Percentiles rank a stretch among this genome's conserved stretches.
phyloP scores from a whole-genome alignment of 2,113 vertebrate species.

The Myrmecobius fasciatus region DNA sequence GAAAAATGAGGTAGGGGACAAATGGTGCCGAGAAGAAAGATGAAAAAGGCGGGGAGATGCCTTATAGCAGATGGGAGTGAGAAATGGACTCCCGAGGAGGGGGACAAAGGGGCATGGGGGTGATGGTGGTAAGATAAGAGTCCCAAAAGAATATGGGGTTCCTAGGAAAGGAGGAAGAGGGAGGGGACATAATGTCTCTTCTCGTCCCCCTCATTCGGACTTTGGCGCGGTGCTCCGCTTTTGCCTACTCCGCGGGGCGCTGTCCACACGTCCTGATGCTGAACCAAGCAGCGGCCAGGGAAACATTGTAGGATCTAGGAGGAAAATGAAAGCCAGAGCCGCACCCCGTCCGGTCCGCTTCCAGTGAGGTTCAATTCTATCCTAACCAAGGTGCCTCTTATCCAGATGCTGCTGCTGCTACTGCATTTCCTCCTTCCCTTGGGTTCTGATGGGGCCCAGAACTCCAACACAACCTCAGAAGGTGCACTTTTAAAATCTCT shows the following conservation, averaged over 20 bases:
- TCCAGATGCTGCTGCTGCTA: slow-evolving; percentile 69
- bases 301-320: background rate
- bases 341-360: background rate
- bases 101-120: slow-evolving; percentile 57
- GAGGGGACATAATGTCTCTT: slow-evolving; percentile 68
- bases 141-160: slow-evolving; percentile 71
- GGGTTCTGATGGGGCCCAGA: slow-evolving; percentile 75
- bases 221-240: slow-evolving; percentile 59
- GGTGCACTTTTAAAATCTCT: slow-evolving; percentile 58
- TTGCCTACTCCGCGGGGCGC: slow-evolving; percentile 62
- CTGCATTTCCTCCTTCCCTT: slow-evolving; percentile 58
- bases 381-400: slow-evolving; percentile 58
- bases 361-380: background rate
- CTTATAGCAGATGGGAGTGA: slow-evolving; percentile 40
- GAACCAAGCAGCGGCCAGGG: slow-evolving; percentile 13
- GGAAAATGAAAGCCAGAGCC: slow-evolving; percentile 10
- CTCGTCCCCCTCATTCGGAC: slow-evolving; percentile 60
- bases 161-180: slow-evolving; percentile 66
- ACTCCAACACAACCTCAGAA: slow-evolving; percentile 75
- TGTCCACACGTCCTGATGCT: background rate
- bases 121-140: slow-evolving; percentile 61
- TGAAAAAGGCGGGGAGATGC: background rate
- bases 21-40: background rate
- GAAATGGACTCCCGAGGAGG: slow-evolving; percentile 27
- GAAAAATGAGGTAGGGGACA: background rate